Evolutionary conservation across 2,888 invertebrate species (phyloP).

Genomic region (Thecophora atra): DNA sequence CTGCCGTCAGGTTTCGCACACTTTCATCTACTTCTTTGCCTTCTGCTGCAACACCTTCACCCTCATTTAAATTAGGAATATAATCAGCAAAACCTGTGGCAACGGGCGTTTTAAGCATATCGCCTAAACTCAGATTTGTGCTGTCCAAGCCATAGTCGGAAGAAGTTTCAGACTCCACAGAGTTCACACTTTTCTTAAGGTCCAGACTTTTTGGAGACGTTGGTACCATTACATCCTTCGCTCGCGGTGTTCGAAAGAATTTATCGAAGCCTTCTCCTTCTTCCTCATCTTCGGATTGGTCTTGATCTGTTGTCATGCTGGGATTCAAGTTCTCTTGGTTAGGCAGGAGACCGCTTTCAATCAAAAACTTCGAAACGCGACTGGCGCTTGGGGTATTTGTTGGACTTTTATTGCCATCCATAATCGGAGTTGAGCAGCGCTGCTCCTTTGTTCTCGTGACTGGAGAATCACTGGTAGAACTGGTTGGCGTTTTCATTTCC

Average conservation of each 20-base stretch:
- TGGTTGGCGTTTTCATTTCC: not conserved
- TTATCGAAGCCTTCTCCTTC: constrained; percentile 48
- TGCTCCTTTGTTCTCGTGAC: constrained; percentile 46
- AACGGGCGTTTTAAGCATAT: constrained; percentile 55
- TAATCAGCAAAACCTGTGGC: constrained; percentile 39
- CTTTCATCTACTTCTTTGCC: not conserved
- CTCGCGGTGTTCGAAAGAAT: constrained; percentile 60
- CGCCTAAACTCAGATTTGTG: constrained; percentile 54
- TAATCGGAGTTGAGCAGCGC: constrained; percentile 46
- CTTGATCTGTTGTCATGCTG: not conserved
- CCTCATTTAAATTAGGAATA: constrained; percentile 8
- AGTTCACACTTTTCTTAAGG: constrained; percentile 49
- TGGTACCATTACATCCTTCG: constrained; percentile 59
- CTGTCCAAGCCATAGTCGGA: constrained; percentile 57
- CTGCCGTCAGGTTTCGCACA: constrained; percentile 35
- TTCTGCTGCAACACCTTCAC: not conserved
- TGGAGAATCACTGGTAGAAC: constrained; percentile 20
- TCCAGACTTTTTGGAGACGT: constrained; percentile 58
- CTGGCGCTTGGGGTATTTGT: constrained; percentile 44
- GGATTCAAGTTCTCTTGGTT: constrained; percentile 6
- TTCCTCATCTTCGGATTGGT: constrained; percentile 1
- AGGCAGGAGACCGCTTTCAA: not conserved
- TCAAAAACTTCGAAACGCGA: not conserved
- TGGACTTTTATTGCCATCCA: constrained; percentile 51
- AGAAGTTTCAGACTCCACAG: constrained; percentile 48